Percentiles rank a stretch among this genome's conserved stretches.
Evolutionary conservation across 2,113 vertebrate species (phyloP).

Genomic region (Mustela nigripes): DNA sequence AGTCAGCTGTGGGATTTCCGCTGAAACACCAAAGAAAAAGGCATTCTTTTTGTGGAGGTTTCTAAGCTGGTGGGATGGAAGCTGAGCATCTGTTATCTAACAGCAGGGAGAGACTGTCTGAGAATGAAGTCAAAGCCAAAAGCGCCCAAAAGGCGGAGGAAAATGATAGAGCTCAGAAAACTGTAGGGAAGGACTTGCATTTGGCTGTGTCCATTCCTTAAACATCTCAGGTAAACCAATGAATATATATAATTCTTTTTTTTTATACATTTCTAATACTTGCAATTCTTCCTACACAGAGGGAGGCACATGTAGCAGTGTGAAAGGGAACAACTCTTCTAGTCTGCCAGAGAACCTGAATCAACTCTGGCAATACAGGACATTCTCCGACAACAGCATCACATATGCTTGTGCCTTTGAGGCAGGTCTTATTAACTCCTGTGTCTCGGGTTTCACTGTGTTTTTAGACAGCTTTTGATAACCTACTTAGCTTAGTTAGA

Average conservation of each 20-base stretch:
- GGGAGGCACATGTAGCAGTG: background rate
- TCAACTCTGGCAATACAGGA: background rate
- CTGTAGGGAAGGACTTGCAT: background rate
- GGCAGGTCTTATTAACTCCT: background rate
- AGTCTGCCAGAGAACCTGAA: background rate
- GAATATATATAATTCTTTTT: background rate
- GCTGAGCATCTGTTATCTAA: background rate
- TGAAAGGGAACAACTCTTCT: background rate
- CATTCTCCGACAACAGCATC: background rate
- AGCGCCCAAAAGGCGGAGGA: background rate
- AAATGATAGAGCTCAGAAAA: background rate
- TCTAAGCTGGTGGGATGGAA: background rate
- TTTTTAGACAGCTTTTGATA: background rate
- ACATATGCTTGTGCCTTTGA: background rate
- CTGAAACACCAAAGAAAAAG: background rate
- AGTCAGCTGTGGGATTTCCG: background rate
- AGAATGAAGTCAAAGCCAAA: slow-evolving; percentile 12
- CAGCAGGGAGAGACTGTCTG: background rate
- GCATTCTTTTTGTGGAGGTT: background rate
- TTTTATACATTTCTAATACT: background rate
- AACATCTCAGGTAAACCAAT: background rate
- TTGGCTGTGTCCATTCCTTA: background rate
- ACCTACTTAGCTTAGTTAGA: background rate
- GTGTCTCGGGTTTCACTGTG: background rate
- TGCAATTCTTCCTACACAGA: background rate